Percentiles rank a stretch among this genome's conserved stretches.
Evolutionary conservation across 2,797 vertebrate species (phyloP).

Genomic region (Argya squamiceps): DNA sequence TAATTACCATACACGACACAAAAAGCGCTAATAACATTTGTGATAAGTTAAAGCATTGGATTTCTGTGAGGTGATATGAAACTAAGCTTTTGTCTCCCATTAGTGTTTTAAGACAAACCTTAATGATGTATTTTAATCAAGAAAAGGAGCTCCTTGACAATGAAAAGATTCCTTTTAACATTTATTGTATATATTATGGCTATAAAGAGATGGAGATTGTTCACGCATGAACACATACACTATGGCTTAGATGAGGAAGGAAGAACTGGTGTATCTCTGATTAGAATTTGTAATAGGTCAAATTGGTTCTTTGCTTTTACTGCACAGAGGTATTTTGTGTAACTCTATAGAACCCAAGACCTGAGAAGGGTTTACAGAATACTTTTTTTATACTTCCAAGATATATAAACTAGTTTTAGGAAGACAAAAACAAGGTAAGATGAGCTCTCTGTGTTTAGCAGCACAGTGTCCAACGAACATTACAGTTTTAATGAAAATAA

Average conservation of each 20-base stretch:
- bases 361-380: background rate
- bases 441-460: background rate
- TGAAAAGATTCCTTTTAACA: background rate
- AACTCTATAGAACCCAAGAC: background rate
- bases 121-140: background rate
- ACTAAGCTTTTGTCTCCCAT: background rate
- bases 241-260: background rate
- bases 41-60: background rate
- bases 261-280: background rate
- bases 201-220: background rate
- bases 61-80: background rate
- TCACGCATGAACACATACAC: background rate
- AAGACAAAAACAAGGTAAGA: background rate
- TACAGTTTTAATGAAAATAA: background rate
- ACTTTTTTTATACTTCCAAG: background rate
- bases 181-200: background rate
- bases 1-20: background rate
- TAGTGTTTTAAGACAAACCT: background rate
- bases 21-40: background rate
- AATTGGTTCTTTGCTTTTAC: background rate
- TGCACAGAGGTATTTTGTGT: background rate
- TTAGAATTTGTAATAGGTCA: background rate
- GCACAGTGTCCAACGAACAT: background rate
- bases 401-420: background rate
- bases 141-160: background rate